phyloP scores from a whole-genome alignment of 2,888 invertebrate species.

The Xestia rhomboidea region DNA sequence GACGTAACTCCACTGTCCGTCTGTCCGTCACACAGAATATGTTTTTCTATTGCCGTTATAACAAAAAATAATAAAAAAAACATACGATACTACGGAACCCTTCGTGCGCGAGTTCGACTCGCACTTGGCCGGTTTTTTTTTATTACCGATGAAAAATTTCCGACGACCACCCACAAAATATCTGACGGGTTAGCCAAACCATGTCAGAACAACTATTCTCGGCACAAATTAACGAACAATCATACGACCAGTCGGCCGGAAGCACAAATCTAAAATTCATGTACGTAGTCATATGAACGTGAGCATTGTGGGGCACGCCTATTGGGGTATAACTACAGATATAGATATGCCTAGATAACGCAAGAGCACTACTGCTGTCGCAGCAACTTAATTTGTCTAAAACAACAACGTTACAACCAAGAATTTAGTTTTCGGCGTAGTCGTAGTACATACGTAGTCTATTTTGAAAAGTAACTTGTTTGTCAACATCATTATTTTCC shows the following conservation, averaged over 20 bases:
- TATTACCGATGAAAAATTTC: not conserved
- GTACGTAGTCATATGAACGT: conserved; percentile 66
- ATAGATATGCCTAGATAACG: not conserved
- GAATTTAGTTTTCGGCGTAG: no score
- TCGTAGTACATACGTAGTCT: no score
- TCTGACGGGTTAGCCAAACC: not conserved
- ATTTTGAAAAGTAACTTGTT: no score
- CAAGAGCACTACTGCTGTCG: not conserved
- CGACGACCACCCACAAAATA: not conserved
- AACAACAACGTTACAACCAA: no score
- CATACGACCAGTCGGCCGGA: conserved; percentile 55
- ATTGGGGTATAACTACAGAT: not conserved
- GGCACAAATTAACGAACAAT: conserved; percentile 56
- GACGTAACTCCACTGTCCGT: no score
- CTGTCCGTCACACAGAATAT: no score
- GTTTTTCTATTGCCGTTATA: no score
- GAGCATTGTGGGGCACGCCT: conserved; percentile 69
- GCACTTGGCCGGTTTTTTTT: no score
- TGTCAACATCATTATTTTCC: no score
- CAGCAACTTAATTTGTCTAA: not conserved
- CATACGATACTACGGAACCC: no score
- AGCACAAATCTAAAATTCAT: conserved; percentile 78
- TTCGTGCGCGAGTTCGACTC: no score
- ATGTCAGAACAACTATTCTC: conserved; percentile 17
- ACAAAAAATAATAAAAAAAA: no score